Evolutionary conservation across 2,797 vertebrate genomes (phyloP), one percentile per base, ranked within the genome.

Genomic region (Sciurus carolinensis): DNA sequence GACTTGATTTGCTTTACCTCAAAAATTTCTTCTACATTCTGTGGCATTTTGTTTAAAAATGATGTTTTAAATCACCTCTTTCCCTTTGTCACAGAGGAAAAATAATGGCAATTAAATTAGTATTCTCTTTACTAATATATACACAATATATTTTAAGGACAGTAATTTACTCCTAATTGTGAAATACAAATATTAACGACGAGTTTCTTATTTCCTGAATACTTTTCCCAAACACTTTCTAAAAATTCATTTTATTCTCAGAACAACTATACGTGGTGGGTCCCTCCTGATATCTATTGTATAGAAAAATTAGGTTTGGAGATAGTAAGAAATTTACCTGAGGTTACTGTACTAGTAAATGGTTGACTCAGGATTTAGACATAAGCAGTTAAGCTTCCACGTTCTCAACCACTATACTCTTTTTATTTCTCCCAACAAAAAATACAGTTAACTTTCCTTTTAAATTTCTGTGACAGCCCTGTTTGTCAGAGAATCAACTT

Each of bases 191-290:
- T 93, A 83, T 22, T 90, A 87, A 30, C 71, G 33, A 54, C 77
- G 12, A 6, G 3, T 71, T 20, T 77, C 33, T 54, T 91, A 52
- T 82, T 95, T 96, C 33, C 33, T 92, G 80, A 77, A 79, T 67
- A 69, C 18, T 83, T 89, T 89, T 42, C 75, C 24, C 91, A 90
- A 88, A 42, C 84, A 39, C 30, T 66, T 95, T 81, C 22, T 87
- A 92, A 92, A 87, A 87, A 33, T 81, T 39, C 8, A 73, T 73
- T 73, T 80, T 90, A 69, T 80, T 15, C 50, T 62, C 24, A 69
- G 22, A 76, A 64, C 18, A 64, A 44, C 7, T 73, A 4, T 62
- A 1, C 44, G 24, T 44, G 57, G 10, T 72, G 28, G 5, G 7
- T 79, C 26, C 11, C 26, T 89, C 28, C 7, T 84, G 36, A 76